Evolutionary conservation across 2,797 vertebrate species (phyloP), one percentile per base, ranked within the genome.

Genomic region (Discoglossus pictus): DNA sequence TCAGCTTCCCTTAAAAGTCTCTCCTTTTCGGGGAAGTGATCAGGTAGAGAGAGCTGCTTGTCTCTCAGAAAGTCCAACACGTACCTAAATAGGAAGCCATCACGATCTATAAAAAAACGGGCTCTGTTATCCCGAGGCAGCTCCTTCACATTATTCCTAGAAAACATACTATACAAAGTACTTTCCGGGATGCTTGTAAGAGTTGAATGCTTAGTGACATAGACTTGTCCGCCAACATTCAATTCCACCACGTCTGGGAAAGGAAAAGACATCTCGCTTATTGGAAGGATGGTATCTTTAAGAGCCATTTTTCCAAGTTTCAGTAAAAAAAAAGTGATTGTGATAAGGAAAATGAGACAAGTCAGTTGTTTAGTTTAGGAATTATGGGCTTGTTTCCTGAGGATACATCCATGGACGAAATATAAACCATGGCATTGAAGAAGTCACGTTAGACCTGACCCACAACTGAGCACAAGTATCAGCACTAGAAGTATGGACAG

Each of bases 1-100:
- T 94, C 93, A 17, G 93, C 93, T 54, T 94, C 93, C 16, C 88
- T 84, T 48, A 91, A 82, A 3, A 94, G 90, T n/a, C 93, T 77
- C 72, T 93, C 92, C 73, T 92, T 92, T 79, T 94, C 93, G 0
- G 93, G 92, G 65, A 94, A 94, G 81, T 93, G 93, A 31, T 94
- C 93, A 0, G 93, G 93, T 20, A 94, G 83, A 1, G 93, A 91
- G 1, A 94, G 88, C 80, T 91, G 91, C 50, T 90, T 89, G 86
- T 94, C 93, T 56, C 93, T 84, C 75, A 93, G 85, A 51, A 88
- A 94, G 75, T 94, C 93, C 84, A 94, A 81, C 66, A 94, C 89
- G 46, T 94, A 94, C 79, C 93, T 90, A 82, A 94, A 94, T 47
- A 94, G 89, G 81, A 94, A 94, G 74, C 93, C 93, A 74, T 94